phyloP scores from a whole-genome alignment of 2,113 vertebrate species.

The Xenopus borealis region DNA sequence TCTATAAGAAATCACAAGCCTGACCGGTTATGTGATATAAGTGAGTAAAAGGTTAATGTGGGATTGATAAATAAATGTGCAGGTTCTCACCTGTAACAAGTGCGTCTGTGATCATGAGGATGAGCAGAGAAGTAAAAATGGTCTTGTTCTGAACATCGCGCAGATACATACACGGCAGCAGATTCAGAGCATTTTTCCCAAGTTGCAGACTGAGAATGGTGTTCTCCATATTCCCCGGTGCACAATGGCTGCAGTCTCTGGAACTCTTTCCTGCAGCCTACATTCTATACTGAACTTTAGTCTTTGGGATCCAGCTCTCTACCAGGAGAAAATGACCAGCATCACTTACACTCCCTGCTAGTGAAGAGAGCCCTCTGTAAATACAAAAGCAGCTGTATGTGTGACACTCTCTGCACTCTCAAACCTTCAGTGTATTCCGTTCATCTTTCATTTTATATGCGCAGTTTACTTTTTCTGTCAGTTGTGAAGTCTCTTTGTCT shows the following conservation, averaged over 20 bases:
- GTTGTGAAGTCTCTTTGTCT: neutral
- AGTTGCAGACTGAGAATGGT: constrained; percentile 52
- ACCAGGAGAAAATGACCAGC: too few relatives aligned
- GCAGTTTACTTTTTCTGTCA: neutral
- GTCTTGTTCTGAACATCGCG: constrained; percentile 50
- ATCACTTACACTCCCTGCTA: too few relatives aligned
- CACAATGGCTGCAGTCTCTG: neutral
- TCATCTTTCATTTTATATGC: neutral
- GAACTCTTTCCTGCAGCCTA: too few relatives aligned
- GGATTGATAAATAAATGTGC: too few relatives aligned
- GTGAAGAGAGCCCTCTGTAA: neutral
- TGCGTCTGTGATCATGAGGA: constrained; percentile 71
- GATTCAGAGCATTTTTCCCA: constrained; percentile 59
- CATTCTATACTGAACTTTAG: too few relatives aligned
- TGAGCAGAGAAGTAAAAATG: constrained; percentile 64
- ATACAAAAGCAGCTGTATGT: neutral
- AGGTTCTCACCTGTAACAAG: constrained; percentile 59
- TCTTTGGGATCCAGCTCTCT: too few relatives aligned
- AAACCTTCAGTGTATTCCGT: neutral
- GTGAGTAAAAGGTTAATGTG: too few relatives aligned
- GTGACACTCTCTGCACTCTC: too few relatives aligned
- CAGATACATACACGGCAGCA: constrained; percentile 56
- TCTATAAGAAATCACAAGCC: too few relatives aligned
- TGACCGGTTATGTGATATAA: too few relatives aligned
- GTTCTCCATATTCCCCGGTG: constrained; percentile 53